Evolutionary conservation across 2,888 invertebrate genomes (phyloP), one percentile per base, ranked within the genome.

Genomic region (Tromatobia lineatoria): DNA sequence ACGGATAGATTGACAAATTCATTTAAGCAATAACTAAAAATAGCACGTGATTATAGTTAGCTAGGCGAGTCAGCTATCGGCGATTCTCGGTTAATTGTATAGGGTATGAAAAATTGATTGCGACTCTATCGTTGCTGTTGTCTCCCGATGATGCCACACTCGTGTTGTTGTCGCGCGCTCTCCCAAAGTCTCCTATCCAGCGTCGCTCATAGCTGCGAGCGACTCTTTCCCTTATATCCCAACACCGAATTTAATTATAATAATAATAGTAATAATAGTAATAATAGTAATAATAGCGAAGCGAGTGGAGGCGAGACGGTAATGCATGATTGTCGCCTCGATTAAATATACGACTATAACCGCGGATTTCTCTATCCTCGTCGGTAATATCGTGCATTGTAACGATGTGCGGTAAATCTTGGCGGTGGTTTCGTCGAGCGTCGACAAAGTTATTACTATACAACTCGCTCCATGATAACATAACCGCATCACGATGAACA

Each of bases 331-430:
- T 38, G 25, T 29, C 50, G 69, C 52, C 38, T 64, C 61, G 38
- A 78, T 78, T 70, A 77, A 29, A 29, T 57, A 25, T 69, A 69
- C 67, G 77, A 69, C 77, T 50, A 42, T 69, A 13, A 13, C 66
- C 29, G 42, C 13, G 29, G 10, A 11, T 13, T 52, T 20, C 64
- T 23, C 38, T 10, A 10, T 38, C 23, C 52, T 13, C 15, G 18
- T 29, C 7, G 45, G 13, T 29, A 25, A 25, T 57, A 29, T 73
- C 50, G 59, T 15, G 18, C 29, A 38, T 73, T 59, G n/a, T 61
- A 59, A 59, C 42, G 59, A 59, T 29, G 15, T 59, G 34, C 61
- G 61, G 61, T 61, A 34, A 61, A 61, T 61, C 61, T 15, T 61
- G 29, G 13, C 6, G 15, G 29, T n/a, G 15, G 7, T 13, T 18